Evolutionary conservation across 2,113 vertebrate genomes (phyloP).

Genomic region (Scophthalmus maximus): DNA sequence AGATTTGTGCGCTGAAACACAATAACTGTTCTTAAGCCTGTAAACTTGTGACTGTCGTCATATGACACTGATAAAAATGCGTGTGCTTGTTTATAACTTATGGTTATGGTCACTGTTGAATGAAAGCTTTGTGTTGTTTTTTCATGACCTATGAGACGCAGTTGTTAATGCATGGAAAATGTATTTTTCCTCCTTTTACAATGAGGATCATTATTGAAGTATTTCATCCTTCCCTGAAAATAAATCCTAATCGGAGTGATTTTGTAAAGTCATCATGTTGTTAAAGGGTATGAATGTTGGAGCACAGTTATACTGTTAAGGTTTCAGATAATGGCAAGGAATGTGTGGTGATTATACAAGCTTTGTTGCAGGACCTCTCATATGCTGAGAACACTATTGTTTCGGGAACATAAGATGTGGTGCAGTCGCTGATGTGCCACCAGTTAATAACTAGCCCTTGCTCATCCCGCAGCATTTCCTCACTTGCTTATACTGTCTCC

Average conservation of each 20-base stretch:
- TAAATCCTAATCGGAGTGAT: too few relatives aligned
- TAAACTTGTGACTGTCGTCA: constrained; percentile 58
- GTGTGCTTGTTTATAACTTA: too few relatives aligned
- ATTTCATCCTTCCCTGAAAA: not conserved
- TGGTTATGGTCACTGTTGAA: constrained; percentile 13
- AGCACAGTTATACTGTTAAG: not conserved
- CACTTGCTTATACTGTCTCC: constrained; percentile 20
- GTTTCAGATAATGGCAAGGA: constrained; percentile 16
- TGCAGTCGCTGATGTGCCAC: constrained; percentile 12
- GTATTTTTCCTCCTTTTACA: not conserved
- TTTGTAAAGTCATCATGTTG: too few relatives aligned
- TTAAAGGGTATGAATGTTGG: constrained; percentile 33
- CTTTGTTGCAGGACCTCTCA: constrained; percentile 7
- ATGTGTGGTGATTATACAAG: constrained; percentile 7
- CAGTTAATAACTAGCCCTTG: constrained; percentile 16
- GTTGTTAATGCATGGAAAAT: not conserved
- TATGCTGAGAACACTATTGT: constrained; percentile 17
- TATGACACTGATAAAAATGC: constrained; percentile 41
- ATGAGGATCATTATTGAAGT: not conserved
- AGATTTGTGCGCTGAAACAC: constrained; percentile 6
- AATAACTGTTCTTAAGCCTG: constrained; percentile 9
- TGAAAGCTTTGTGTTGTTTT: constrained; percentile 41
- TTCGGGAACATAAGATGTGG: constrained; percentile 31
- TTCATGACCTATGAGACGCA: not conserved
- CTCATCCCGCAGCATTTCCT: constrained; percentile 54